These are phyloP conservation scores for Polymixis lichenea DNA, from an alignment of 2,888 invertebrate species.

Conservation along the genomic window DNA sequence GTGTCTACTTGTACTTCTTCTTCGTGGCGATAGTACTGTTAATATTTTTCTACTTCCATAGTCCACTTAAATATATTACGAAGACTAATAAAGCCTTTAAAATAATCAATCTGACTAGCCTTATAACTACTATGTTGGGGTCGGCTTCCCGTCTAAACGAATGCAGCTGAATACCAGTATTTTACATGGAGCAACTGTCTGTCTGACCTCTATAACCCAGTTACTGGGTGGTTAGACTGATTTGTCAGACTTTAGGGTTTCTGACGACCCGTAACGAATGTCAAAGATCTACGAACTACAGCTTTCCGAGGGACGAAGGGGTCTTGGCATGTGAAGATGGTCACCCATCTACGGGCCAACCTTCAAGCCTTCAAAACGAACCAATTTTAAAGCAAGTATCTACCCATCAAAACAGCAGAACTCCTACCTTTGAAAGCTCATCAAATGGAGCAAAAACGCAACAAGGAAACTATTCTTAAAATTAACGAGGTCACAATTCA, in stretches of 20 bases:
- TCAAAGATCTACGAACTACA: too few species aligned
- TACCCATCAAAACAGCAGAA: constrained; percentile 30
- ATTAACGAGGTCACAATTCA: constrained; percentile 58
- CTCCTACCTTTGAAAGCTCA: constrained; percentile 37
- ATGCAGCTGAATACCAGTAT: too few species aligned
- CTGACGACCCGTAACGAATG: too few species aligned
- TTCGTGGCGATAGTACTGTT: not conserved
- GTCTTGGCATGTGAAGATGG: too few species aligned
- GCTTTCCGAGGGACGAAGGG: too few species aligned
- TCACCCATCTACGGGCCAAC: too few species aligned
- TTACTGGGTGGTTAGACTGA: too few species aligned
- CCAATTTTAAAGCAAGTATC: constrained; percentile 3
- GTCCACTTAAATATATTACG: not conserved
- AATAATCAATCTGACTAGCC: not conserved
- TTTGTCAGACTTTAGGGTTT: too few species aligned
- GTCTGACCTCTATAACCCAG: too few species aligned
- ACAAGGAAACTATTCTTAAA: constrained; percentile 43
- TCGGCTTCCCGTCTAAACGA: too few species aligned
- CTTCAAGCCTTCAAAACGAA: constrained; percentile 5
- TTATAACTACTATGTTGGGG: too few species aligned
- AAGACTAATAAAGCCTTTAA: not conserved
- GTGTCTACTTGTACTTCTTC: not conserved
- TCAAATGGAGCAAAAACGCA: constrained; percentile 40
- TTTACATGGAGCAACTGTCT: too few species aligned
- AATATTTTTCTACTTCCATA: not conserved